These are phyloP conservation scores for Falco biarmicus DNA, from an alignment of 2,797 vertebrate genomes.

Conservation along the genomic window DNA sequence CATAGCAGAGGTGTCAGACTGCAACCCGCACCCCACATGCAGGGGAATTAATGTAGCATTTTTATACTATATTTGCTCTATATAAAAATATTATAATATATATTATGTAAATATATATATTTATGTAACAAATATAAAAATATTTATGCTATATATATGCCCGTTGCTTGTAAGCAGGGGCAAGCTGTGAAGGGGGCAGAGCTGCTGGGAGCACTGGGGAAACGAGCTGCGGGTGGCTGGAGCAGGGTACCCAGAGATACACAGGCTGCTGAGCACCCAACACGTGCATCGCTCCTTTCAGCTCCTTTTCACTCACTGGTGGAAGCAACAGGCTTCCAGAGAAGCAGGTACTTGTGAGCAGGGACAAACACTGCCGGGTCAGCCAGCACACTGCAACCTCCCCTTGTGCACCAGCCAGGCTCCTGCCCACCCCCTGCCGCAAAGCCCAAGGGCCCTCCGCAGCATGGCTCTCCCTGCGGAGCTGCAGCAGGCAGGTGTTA, in stretches of 20 bases:
- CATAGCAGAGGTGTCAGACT: not conserved
- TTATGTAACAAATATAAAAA: too few relatives aligned
- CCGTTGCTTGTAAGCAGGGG: not conserved
- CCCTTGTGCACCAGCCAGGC: fast-evolving
- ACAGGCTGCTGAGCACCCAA: fast-evolving
- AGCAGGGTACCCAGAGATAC: fast-evolving
- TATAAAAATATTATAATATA: too few relatives aligned
- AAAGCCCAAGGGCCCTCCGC: fast-evolving
- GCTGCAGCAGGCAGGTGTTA: not conserved
- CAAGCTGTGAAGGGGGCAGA: not conserved
- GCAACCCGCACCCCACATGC: fast-evolving
- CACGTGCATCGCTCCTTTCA: fast-evolving
- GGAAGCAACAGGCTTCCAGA: not conserved
- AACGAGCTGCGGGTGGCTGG: not conserved
- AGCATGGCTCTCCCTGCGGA: not conserved
- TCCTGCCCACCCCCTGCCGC: not conserved
- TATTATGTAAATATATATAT: too few relatives aligned
- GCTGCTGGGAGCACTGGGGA: not conserved
- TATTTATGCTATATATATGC: too few relatives aligned
- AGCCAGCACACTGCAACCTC: not conserved
- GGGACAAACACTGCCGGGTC: not conserved
- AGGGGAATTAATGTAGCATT: not conserved
- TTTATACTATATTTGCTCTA: too few relatives aligned
- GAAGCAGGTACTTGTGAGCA: not conserved
- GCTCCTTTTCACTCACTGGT: not conserved